Percentiles rank a stretch among this genome's conserved stretches.
phyloP scores from a whole-genome alignment of 64 coral and sea anemone species.

The Montipora foliosa region DNA sequence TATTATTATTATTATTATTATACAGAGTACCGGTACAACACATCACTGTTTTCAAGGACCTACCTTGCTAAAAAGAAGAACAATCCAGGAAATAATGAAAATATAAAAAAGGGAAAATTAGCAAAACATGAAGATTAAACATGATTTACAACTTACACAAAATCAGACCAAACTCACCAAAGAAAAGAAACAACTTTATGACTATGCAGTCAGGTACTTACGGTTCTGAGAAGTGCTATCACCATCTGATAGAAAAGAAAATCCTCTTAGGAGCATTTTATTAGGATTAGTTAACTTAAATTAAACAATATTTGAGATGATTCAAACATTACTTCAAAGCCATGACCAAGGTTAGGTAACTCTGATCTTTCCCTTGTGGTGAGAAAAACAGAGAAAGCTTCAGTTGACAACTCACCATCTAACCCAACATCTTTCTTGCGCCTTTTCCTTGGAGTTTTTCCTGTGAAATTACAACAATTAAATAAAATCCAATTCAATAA shows the following conservation, averaged over 20 bases:
- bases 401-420: constrained; percentile 35
- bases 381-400: too few species aligned
- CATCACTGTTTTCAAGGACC: not conserved
- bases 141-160: too few species aligned
- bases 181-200: not conserved
- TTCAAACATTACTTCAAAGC: too few species aligned
- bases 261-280: not conserved
- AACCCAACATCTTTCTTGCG: constrained; percentile 76
- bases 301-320: too few species aligned
- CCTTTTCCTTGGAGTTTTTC: constrained; percentile 87
- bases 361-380: too few species aligned
- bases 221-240: constrained; percentile 70
- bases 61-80: constrained; percentile 11
- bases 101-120: not conserved
- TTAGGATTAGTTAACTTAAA: not conserved
- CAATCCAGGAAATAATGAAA: not conserved
- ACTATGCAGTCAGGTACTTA: constrained; percentile 34
- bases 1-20: not conserved
- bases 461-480: constrained; percentile 27
- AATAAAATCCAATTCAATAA: too few species aligned
- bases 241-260: constrained; percentile 58
- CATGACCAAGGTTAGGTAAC: too few species aligned
- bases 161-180: too few species aligned
- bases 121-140: too few species aligned
- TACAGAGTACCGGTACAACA: not conserved